These are phyloP conservation scores for Sphaeramia orbicularis DNA, from an alignment of 2,797 vertebrate genomes.

Conservation along the genomic window DNA sequence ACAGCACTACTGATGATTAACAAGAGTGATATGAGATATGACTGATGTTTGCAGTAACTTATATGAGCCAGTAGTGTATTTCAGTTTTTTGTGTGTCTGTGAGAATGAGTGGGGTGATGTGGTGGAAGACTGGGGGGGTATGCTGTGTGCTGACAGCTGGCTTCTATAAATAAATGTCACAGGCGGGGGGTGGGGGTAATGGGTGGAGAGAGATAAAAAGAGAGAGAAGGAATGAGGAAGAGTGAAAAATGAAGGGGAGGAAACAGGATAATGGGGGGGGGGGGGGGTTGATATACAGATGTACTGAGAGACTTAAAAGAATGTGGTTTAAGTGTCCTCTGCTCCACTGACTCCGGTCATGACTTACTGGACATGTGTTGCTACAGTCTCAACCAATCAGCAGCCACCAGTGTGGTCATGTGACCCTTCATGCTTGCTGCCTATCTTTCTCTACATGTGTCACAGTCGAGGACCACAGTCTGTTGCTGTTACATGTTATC, in stretches of 20 bases:
- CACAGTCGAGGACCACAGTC: background rate
- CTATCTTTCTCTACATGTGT: conserved; percentile 27
- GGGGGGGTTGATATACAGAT: conserved; percentile 51
- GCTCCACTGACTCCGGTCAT: conserved; percentile 21
- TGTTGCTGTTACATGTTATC: conserved; percentile 33
- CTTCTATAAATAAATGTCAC: conserved; percentile 82
- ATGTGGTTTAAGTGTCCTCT: conserved; percentile 38
- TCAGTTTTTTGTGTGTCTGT: conserved; percentile 36
- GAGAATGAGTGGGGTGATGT: conserved; percentile 26
- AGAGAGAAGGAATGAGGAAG: conserved; percentile 13
- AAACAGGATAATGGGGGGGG: conserved; percentile 4
- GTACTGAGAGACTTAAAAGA: conserved; percentile 46
- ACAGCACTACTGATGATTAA: conserved; percentile 11
- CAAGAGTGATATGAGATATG: conserved; percentile 21
- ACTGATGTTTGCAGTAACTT: conserved; percentile 40
- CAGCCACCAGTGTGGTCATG: conserved; percentile 17
- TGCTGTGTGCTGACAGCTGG: conserved; percentile 77
- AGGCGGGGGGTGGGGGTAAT: conserved; percentile 50
- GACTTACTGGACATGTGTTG: conserved; percentile 41
- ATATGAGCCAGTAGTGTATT: conserved; percentile 28
- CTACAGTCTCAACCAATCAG: conserved; percentile 53
- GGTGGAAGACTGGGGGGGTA: conserved; percentile 35
- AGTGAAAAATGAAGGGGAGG: conserved; percentile 16
- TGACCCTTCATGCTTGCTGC: conserved; percentile 14
- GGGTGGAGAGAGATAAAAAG: conserved; percentile 21